Evolutionary conservation across 2,888 invertebrate genomes (phyloP).

Genomic region (Linyphia triangularis): DNA sequence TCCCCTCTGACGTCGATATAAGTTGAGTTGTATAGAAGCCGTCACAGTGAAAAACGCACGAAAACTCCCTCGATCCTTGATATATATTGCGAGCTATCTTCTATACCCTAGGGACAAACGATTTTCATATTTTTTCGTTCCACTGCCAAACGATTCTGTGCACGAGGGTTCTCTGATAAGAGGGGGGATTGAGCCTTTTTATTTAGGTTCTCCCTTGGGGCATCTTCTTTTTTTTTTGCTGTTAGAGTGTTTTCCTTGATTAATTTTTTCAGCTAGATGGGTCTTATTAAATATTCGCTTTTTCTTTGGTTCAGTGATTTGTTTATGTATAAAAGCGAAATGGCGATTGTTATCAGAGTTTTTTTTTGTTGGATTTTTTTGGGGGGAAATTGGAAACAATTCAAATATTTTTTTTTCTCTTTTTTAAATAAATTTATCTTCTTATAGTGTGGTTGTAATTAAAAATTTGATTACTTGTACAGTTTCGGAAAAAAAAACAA

Average conservation of each 20-base stretch:
- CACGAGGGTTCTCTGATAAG: constrained; percentile 19
- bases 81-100: constrained; percentile 49
- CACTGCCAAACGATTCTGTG: background rate
- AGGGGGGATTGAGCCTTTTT: background rate
- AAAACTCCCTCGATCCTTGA: background rate
- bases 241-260: background rate
- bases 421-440: no score
- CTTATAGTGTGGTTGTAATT: no score
- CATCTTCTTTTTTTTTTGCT: background rate
- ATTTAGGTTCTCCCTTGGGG: background rate
- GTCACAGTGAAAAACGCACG: background rate
- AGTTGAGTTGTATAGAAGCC: background rate
- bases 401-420: no score
- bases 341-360: background rate
- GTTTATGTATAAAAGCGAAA: background rate
- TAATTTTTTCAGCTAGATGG: background rate
- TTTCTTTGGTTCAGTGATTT: background rate
- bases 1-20: background rate
- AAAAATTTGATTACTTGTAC: no score
- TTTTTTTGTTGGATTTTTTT: background rate
- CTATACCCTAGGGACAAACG: background rate
- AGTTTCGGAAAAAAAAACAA: no score
- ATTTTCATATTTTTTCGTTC: background rate
- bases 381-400: no score
- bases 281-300: background rate